Percentiles rank a stretch among this genome's conserved stretches.
Conservation (phyloP, 2,888 invertebrate species). For the Chrysolina haemoptera region DNA sequence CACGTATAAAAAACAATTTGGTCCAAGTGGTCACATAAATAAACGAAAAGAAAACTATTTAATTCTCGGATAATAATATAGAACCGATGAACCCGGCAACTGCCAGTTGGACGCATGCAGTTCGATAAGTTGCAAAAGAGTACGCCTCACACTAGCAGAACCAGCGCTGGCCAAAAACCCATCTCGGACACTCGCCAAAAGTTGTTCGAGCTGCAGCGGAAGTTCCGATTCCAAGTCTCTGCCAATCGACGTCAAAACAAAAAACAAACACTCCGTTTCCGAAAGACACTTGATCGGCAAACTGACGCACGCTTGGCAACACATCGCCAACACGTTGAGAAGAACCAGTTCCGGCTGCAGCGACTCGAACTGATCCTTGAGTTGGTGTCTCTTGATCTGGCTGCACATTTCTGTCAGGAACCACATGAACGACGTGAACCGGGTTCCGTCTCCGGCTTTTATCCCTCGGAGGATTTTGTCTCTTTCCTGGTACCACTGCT, state of each 20-base stretch:
- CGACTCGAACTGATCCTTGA: slow-evolving; percentile 73
- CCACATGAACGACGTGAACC: slow-evolving; percentile 88
- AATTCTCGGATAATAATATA: slow-evolving; percentile 85
- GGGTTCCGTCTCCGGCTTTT: slow-evolving; percentile 75
- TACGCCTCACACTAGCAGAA: slow-evolving; percentile 84
- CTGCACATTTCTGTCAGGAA: slow-evolving; percentile 93
- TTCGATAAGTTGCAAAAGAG: slow-evolving; percentile 90
- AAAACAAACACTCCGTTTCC: slow-evolving; percentile 91
- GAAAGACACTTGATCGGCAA: slow-evolving; percentile 86
- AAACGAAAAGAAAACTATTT: slow-evolving; percentile 59
- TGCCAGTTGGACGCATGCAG: slow-evolving; percentile 93
- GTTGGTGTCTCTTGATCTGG: slow-evolving; percentile 81
- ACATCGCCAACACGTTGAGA: slow-evolving; percentile 88
- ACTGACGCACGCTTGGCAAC: slow-evolving; percentile 90
- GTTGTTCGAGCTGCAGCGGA: slow-evolving; percentile 84
- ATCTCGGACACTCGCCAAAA: slow-evolving; percentile 86
- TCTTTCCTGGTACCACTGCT: slow-evolving; percentile 87
- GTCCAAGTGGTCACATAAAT: slow-evolving; percentile 33
- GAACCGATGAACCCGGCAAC: slow-evolving; percentile 89
- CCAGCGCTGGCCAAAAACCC: slow-evolving; percentile 85
- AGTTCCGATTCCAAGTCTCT: slow-evolving; percentile 88
- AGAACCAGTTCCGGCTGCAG: slow-evolving; percentile 82
- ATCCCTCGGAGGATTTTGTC: slow-evolving; percentile 76
- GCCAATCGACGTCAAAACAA: slow-evolving; percentile 90
- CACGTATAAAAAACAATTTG: slow-evolving; percentile 42